Conservation (phyloP, 2,888 invertebrate species). For the Latrodectus elegans region DNA sequence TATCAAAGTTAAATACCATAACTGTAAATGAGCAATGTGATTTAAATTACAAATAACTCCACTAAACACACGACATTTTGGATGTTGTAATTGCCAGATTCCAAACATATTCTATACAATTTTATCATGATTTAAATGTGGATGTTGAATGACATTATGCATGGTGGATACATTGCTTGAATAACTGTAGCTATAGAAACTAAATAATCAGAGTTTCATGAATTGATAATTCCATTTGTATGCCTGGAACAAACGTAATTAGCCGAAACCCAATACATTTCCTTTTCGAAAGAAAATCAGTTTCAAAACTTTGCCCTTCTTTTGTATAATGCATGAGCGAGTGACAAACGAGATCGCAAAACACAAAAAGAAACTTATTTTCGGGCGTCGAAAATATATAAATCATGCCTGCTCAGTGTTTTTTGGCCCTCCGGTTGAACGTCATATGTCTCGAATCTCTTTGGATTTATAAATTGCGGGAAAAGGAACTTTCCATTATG, state of each 20-base stretch:
- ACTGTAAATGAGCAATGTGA: too few species aligned
- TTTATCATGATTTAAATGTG: too few species aligned
- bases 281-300: background rate
- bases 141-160: too few species aligned
- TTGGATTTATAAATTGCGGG: slow-evolving; percentile 50
- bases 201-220: too few species aligned
- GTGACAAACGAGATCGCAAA: slow-evolving; percentile 36
- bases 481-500: slow-evolving; percentile 30
- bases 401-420: slow-evolving; percentile 24
- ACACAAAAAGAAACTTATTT: slow-evolving; percentile 33
- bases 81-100: too few species aligned
- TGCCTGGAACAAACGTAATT: background rate
- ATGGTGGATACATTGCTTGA: too few species aligned
- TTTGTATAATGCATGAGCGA: slow-evolving; percentile 52
- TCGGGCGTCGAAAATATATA: slow-evolving; percentile 32
- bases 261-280: background rate
- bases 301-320: background rate
- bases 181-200: too few species aligned
- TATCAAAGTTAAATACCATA: too few species aligned
- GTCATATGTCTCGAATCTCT: slow-evolving; percentile 35
- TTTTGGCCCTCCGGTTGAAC: background rate
- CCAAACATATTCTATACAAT: too few species aligned
- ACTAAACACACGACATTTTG: too few species aligned
- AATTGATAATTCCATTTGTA: too few species aligned
- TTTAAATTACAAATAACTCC: too few species aligned